Conservation (phyloP, 2,888 invertebrate species). For the Sinotaia quadrata region DNA sequence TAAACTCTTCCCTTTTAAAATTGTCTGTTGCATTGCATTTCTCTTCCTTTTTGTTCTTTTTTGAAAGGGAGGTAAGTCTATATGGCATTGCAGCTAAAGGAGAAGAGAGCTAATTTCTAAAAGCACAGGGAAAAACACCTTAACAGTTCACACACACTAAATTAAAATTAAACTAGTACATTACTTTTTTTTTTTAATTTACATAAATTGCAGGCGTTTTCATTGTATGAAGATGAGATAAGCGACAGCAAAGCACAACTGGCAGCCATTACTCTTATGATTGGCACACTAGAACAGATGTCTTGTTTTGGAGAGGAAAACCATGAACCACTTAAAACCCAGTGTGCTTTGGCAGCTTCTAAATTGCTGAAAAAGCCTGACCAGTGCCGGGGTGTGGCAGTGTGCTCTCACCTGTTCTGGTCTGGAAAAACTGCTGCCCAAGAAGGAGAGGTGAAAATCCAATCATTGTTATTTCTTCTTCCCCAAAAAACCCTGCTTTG, state of each 20-base stretch:
- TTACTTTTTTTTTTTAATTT: too few species aligned
- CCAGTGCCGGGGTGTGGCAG: constrained; percentile 94
- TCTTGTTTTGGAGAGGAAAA: constrained; percentile 96
- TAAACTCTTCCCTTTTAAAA: too few species aligned
- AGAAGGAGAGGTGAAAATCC: constrained; percentile 55
- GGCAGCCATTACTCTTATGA: constrained; percentile 94
- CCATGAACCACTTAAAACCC: constrained; percentile 94
- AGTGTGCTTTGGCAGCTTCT: constrained; percentile 95
- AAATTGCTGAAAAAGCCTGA: constrained; percentile 98
- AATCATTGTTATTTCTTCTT: neutral
- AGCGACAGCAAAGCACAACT: constrained; percentile 97
- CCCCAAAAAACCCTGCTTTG: neutral
- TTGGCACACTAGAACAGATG: constrained; percentile 95
- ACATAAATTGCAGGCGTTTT: constrained; percentile 96
- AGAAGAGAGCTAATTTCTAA: too few species aligned
- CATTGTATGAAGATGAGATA: constrained; percentile 96
- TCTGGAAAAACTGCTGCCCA: constrained; percentile 77
- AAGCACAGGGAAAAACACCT: too few species aligned
- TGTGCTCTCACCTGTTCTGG: constrained; percentile 98
- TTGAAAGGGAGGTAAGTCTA: too few species aligned
- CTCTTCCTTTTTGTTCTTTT: too few species aligned
- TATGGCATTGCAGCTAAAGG: too few species aligned
- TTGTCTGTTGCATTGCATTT: too few species aligned
- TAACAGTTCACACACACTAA: too few species aligned
- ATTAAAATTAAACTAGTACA: too few species aligned